Conservation (phyloP, 2,888 invertebrate species). For the Sarcophaga variegata region DNA sequence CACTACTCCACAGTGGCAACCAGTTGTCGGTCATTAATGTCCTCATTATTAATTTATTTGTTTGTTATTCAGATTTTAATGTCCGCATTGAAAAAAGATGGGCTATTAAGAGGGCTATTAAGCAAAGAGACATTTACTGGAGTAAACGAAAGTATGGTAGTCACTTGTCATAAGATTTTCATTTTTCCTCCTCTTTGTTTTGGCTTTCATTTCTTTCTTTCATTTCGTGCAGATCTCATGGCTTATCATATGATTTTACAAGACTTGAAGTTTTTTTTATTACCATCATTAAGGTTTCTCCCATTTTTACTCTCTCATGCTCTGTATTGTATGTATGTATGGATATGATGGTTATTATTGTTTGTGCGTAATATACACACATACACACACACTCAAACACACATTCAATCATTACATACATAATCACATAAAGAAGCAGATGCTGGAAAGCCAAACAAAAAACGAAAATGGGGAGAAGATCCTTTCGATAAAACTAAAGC, state of each 20-base stretch:
- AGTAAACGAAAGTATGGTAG: not conserved
- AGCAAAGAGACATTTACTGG: not conserved
- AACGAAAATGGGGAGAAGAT: not conserved
- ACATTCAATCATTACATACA: not conserved
- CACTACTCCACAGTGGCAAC: too few relatives aligned
- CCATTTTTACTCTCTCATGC: not conserved
- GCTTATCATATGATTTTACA: not conserved
- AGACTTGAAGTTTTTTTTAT: not conserved
- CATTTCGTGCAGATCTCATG: not conserved
- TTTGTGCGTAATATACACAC: not conserved
- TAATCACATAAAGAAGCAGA: not conserved
- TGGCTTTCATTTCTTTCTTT: not conserved
- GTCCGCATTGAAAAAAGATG: not conserved
- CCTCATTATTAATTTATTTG: too few relatives aligned
- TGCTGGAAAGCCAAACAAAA: not conserved
- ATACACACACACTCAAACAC: not conserved
- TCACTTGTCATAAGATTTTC: not conserved
- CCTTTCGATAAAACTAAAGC: constrained; percentile 24
- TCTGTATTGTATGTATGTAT: not conserved
- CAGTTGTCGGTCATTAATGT: too few relatives aligned
- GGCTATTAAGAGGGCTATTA: too few relatives aligned
- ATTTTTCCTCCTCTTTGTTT: not conserved
- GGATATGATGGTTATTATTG: not conserved
- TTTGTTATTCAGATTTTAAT: not conserved
- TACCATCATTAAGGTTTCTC: not conserved